phyloP scores from a whole-genome alignment of 64 coral and sea anemone genomes.

The Stichodactyla mertensii region DNA sequence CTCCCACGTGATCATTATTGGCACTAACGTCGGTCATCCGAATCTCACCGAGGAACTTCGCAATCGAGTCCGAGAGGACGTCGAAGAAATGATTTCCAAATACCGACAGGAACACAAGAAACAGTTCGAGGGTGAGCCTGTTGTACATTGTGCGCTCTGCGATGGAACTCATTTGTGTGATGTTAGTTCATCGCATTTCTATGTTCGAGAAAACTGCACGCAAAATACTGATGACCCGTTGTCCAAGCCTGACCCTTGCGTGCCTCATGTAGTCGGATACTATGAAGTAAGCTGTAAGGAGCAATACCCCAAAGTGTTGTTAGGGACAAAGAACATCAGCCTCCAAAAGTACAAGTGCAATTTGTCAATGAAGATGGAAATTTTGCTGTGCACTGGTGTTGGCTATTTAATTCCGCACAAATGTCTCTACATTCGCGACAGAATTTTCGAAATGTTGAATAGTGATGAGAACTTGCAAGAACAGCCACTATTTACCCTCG shows the following conservation, averaged over 20 bases:
- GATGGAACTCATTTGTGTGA: constrained; percentile 67
- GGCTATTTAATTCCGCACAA: constrained; percentile 81
- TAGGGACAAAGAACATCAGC: constrained; percentile 68
- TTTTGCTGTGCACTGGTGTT: constrained; percentile 50
- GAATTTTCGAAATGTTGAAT: constrained; percentile 73
- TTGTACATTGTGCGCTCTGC: constrained; percentile 59
- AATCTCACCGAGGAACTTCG: constrained; percentile 62
- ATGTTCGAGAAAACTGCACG: constrained; percentile 22
- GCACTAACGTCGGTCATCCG: constrained; percentile 76
- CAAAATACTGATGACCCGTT: constrained; percentile 12
- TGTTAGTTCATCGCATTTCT: constrained; percentile 58
- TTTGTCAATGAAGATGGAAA: constrained; percentile 47
- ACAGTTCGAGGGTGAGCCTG: constrained; percentile 69
- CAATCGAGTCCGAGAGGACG: constrained; percentile 58
- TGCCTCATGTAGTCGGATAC: constrained; percentile 82
- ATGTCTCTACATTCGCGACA: constrained; percentile 79
- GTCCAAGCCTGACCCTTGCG: constrained; percentile 46
- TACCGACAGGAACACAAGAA: constrained; percentile 70
- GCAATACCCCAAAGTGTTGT: constrained; percentile 61
- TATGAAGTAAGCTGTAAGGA: constrained; percentile 82
- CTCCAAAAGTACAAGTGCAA: constrained; percentile 75
- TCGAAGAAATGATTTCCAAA: constrained; percentile 58
- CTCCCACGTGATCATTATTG: constrained; percentile 81
- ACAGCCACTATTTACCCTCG: constrained; percentile 63
- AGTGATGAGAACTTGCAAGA: constrained; percentile 49